Conservation (phyloP, 2,113 vertebrate species). For the Gallinago undulata region DNA sequence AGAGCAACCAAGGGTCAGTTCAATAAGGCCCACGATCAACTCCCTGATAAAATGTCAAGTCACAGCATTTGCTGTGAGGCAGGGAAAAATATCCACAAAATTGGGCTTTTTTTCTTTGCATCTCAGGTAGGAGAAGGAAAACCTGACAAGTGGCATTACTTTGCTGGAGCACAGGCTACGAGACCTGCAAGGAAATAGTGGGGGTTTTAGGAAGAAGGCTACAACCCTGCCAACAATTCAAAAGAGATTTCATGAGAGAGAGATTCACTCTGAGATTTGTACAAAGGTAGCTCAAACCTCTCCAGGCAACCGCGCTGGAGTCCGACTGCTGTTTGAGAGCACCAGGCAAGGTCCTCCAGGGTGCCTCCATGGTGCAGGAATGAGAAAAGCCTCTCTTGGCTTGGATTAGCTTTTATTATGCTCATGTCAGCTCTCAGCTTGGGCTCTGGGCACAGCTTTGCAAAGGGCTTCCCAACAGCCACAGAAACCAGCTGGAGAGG, state of each 20-base stretch:
- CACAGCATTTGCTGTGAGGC: not conserved
- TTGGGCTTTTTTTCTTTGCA: not conserved
- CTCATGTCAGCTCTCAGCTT: not conserved
- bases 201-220: not conserved
- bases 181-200: not conserved
- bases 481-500: not conserved
- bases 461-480: not conserved
- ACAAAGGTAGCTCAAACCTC: not conserved
- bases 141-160: not conserved
- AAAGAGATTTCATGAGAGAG: not conserved
- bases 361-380: not conserved
- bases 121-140: not conserved
- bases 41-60: not conserved
- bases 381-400: not conserved
- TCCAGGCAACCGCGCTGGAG: not conserved
- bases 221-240: not conserved
- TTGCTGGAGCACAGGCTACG: not conserved
- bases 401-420: not conserved
- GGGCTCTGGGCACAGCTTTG: not conserved
- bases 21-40: rapidly evolving
- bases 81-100: not conserved
- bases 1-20: not conserved
- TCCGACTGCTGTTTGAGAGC: not conserved
- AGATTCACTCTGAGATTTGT: not conserved
- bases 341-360: not conserved